Evolutionary conservation across 2,888 invertebrate genomes (phyloP), one percentile per base, ranked within the genome.

Genomic region (Cepaea hortensis): DNA sequence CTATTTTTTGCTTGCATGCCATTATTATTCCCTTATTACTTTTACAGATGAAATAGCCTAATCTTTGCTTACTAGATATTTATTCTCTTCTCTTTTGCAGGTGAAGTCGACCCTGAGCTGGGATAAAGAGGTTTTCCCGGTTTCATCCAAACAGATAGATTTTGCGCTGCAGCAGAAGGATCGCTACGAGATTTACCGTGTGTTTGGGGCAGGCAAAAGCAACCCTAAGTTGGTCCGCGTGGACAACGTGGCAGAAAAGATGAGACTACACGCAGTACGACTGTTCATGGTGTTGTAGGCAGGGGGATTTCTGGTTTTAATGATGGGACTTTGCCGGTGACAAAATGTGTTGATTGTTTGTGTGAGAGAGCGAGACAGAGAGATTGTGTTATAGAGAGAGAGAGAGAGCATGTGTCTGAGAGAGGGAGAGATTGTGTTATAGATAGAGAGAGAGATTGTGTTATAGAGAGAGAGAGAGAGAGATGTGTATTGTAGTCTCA

Each of bases 141-240:
- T 94, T n/a, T 94, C 94, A 7, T 88, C 91, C 6, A 91, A 90
- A 18, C 92, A 94, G 89, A 88, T 94, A 9, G 88, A 91, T 84
- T 93, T 93, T 90, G 94, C 94, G 0, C 87, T 90, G 11, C 90
- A 92, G 65, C 87, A 91, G 46, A 90, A 89, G 35, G 91, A 91
- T 23, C 88, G 89, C n/a, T 94, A 91, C 86, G 92, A 93, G 84
- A 90, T 94, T 18, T 94, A 93, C 87, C 89, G 94, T 20, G 91
- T 94, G 48, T 94, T 92, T 84, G 93, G 92, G 88, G 93, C 93
- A 0, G 93, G 93, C 3, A 88, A 91, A 3, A 89, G 90, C 7
- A 88, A 89, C 48, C 92, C 93, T 0, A 85, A 90, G 68, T 90
- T 94, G 9, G 90, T 92, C 0, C 88, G 92, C 9, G 91, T 94